Base-by-base conservation (phyloP, 2,797 vertebrate species). In the Cyclura pinguis region DNA sequence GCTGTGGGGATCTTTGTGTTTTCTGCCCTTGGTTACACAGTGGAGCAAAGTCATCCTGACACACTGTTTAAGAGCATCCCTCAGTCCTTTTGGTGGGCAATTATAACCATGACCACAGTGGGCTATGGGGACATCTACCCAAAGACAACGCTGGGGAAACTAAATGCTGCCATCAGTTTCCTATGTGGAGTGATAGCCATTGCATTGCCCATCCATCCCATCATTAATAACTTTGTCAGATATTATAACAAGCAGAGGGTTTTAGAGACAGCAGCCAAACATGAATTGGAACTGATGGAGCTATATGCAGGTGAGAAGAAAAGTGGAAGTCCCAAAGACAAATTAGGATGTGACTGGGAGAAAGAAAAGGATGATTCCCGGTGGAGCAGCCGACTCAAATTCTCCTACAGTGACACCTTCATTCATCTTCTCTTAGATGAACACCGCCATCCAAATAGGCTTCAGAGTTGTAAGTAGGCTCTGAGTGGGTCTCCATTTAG, bases 11-110 rank as follows among this genome's bases (percentile, higher is more conserved):
- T 99, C 94, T 99, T 99, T 87, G 98, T 99, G 88, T 99, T 99
- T 96, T 99, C 99, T 0, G 99, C 99, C 22, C 96, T 99, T 85
- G 99, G 97, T 89, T 99, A 99, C 95, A 99, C 99, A 80, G 98
- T 99, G 98, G 99, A 99, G 95, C 99, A 99, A 94, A 98, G 98
- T 88, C 99, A 99, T 93, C 98, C 99, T 0, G 99, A 99, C 94
- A 99, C 99, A 1, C 97, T 99, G 24, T 99, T 99, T 95, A 98
- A 98, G 96, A 99, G 99, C 97, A 99, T 99, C 95, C 99, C 99
- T 8, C 99, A 99, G 92, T 99, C 99, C 1, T 99, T 99, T 95
- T 99, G 99, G 99, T 99, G 99, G 99, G 99, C 99, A 93, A 98
- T 99, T 95, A 99, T 99, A 96, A 99, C 99, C 95, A 99, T 99